A percentile compares a stretch with the other conserved stretches of the same genome.
phyloP scores from a whole-genome alignment of 2,888 invertebrate species.

The Epinotia nisella region DNA sequence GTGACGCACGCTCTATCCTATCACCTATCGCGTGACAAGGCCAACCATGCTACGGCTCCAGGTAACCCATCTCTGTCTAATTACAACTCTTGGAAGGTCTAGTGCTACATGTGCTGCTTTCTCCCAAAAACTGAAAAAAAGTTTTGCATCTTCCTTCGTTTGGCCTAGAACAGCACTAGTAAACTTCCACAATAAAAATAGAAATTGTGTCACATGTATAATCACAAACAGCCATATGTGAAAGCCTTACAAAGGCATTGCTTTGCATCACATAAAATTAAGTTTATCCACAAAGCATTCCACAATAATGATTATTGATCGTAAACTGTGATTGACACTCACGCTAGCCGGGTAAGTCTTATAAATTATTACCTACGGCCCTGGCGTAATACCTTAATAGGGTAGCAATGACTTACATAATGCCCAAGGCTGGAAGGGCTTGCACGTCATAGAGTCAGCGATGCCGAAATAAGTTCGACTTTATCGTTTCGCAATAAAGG shows the following conservation, averaged over 20 bases:
- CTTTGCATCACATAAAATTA: background rate
- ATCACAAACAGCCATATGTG: too few species aligned
- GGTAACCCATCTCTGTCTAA: too few species aligned
- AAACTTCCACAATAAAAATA: too few species aligned
- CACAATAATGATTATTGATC: conserved; percentile 26
- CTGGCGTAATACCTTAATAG: conserved; percentile 32
- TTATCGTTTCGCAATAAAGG: conserved; percentile 19
- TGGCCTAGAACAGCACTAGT: too few species aligned
- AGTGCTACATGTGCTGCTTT: too few species aligned
- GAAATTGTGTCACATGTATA: too few species aligned
- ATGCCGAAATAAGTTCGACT: conserved; percentile 8
- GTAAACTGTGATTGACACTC: conserved; percentile 36
- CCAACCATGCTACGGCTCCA: too few species aligned
- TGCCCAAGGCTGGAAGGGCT: conserved; percentile 29
- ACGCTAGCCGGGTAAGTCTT: conserved; percentile 31
- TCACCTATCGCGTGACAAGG: too few species aligned
- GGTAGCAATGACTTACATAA: conserved; percentile 37
- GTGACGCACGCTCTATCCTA: too few species aligned
- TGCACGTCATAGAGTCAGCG: conserved; percentile 8
- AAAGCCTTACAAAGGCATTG: background rate
- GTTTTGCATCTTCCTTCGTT: too few species aligned
- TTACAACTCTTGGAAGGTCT: too few species aligned
- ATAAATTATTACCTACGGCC: conserved; percentile 38
- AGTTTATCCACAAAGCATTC: conserved; percentile 12
- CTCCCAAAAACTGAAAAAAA: background rate